phyloP scores from a whole-genome alignment of 2,113 vertebrate genomes.

The Stomatorhinus ivindoensis region DNA sequence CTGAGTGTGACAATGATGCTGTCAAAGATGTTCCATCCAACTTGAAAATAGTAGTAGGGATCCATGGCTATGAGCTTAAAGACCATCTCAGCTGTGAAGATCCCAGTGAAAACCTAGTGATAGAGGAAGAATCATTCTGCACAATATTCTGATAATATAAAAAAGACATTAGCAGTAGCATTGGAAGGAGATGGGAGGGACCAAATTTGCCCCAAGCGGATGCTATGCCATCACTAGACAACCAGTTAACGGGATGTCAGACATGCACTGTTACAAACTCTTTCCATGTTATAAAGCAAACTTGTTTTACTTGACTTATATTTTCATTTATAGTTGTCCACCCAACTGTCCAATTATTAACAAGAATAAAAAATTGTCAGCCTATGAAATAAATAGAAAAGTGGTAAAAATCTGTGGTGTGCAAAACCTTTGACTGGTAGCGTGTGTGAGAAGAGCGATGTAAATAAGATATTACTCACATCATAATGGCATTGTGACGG shows the following conservation, averaged over 20 bases:
- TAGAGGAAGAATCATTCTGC: not conserved
- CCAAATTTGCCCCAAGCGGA: not conserved
- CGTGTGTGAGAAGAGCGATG: not conserved
- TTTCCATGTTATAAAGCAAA: too few relatives aligned
- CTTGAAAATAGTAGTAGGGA: constrained; percentile 88
- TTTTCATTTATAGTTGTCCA: too few relatives aligned
- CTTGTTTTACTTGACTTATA: too few relatives aligned
- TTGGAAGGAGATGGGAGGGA: not conserved
- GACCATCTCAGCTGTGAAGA: constrained; percentile 91
- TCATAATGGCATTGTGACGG: not conserved
- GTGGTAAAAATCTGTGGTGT: too few relatives aligned
- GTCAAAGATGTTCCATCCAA: constrained; percentile 95
- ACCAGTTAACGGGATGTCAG: too few relatives aligned
- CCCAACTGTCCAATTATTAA: too few relatives aligned
- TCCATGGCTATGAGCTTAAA: constrained; percentile 89
- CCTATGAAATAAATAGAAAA: too few relatives aligned
- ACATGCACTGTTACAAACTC: too few relatives aligned
- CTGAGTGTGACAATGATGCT: constrained; percentile 91
- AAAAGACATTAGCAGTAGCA: not conserved
- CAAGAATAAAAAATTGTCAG: too few relatives aligned
- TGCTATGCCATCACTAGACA: too few relatives aligned
- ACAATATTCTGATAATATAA: not conserved
- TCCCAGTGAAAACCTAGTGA: constrained; percentile 84
- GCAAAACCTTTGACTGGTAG: too few relatives aligned
- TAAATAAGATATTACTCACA: not conserved